Percentiles rank a stretch among this genome's conserved stretches.
These are phyloP conservation scores for Idaea biselata DNA, from an alignment of 2,888 invertebrate species.

Conservation along the genomic window DNA sequence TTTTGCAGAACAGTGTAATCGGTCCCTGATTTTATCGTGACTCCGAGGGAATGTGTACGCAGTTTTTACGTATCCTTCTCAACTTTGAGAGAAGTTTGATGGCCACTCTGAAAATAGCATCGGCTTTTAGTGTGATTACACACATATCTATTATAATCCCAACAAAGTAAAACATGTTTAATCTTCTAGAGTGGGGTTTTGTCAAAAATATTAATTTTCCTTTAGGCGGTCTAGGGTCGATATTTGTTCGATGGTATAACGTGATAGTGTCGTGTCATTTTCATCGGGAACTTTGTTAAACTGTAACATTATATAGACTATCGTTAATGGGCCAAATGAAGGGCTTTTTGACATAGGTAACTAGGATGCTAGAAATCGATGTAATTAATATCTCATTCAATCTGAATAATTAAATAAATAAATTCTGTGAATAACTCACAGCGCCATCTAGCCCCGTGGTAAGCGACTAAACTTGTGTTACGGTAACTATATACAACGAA, in stretches of 20 bases:
- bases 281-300: neutral
- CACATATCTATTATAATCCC: conserved; percentile 10
- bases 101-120: conserved; percentile 13
- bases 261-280: neutral
- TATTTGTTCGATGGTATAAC: neutral
- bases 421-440: too few relatives aligned
- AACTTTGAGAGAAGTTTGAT: conserved; percentile 38
- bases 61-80: conserved; percentile 50
- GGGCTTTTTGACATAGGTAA: too few relatives aligned
- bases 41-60: conserved; percentile 47
- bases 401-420: too few relatives aligned
- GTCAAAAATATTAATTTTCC: neutral
- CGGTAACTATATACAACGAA: too few relatives aligned
- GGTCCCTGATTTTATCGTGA: conserved; percentile 58
- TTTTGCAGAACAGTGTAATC: conserved; percentile 58
- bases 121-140: conserved; percentile 7
- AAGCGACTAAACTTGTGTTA: too few relatives aligned
- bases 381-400: too few relatives aligned
- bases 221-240: neutral
- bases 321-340: too few relatives aligned
- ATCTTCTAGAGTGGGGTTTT: neutral
- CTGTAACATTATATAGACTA: neutral
- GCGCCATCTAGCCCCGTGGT: too few relatives aligned
- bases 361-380: too few relatives aligned
- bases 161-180: conserved; percentile 3